Evolutionary conservation across 2,888 invertebrate genomes (phyloP), one percentile per base, ranked within the genome.

Genomic region (Drosophila subsilvestris): DNA sequence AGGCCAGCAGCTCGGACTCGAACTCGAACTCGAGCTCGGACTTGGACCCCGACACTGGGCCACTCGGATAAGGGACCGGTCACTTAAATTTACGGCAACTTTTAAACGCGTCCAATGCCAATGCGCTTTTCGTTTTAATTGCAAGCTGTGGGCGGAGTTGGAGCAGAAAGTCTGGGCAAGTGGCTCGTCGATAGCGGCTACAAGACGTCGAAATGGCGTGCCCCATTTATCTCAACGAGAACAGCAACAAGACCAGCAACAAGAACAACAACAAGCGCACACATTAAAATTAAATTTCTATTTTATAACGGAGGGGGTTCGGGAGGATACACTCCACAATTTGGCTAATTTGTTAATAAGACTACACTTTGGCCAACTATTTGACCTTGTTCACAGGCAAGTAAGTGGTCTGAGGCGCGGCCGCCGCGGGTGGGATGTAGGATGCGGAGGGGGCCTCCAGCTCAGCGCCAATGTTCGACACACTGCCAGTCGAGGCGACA

Each of bases 71-170:
- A 37, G 37, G n/a, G 37, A 37, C 37, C 59, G 47, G 59, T 77
- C 50, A 61, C 71, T 74, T 80, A 65, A 72, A 78, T 74, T 63
- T 65, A 50, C 50, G 73, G 63, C 57, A 51, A 55, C 44, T 62
- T 67, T 69, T 55, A 68, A 75, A 58, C 55, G 58, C 53, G 71
- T 48, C 53, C 75, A 42, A 60, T 56, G 61, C 75, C 83, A 74
- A 48, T 72, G 81, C 81, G 86, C 86, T 76, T 86, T 86, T 78
- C 74, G 76, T 75, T 84, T 86, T 84, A 84, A 86, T 84, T 86
- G 78, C 81, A 60, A 25, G 43, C 55, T 25, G 48, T n/a, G 27
- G 50, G 49, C 20, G 42, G 25, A n/a, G 14, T n/a, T 7, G 37
- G 37, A n/a, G 14, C n/a, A 18, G 44, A n/a, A 42, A 37, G 32